Conservation (phyloP, 2,113 vertebrate genomes). For the Seriola aureovittata region DNA sequence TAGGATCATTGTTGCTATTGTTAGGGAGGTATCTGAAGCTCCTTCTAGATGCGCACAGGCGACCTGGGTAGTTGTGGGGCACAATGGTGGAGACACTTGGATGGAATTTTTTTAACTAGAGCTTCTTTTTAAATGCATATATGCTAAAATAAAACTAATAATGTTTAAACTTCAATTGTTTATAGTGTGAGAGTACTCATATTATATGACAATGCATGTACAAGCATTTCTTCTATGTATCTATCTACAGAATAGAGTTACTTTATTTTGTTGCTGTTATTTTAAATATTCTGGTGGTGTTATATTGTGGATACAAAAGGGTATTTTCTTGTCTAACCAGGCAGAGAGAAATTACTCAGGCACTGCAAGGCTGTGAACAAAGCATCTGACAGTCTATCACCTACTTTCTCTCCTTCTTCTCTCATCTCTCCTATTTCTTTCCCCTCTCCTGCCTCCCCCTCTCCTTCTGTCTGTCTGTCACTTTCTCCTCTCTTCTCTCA, state of each 20-base stretch:
- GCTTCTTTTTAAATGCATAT: neutral
- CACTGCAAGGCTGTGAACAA: slow-evolving; percentile 69
- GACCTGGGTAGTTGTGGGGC: neutral
- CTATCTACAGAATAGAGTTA: neutral
- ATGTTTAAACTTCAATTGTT: neutral
- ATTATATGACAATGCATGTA: neutral
- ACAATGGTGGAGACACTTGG: neutral
- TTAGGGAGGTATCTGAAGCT: slow-evolving; percentile 27
- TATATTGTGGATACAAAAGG: slow-evolving; percentile 10
- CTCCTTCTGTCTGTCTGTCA: slow-evolving; percentile 72
- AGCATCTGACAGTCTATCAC: slow-evolving; percentile 77
- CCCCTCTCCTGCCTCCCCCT: slow-evolving; percentile 51
- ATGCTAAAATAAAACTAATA: neutral
- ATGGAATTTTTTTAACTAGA: slow-evolving; percentile 3
- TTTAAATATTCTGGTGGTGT: neutral
- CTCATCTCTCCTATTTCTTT: slow-evolving; percentile 21
- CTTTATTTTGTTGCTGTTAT: neutral
- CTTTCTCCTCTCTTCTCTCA: slow-evolving; percentile 54
- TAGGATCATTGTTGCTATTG: slow-evolving; percentile 47
- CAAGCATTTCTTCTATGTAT: neutral
- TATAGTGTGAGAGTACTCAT: neutral
- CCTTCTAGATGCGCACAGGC: neutral
- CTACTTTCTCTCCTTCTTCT: slow-evolving; percentile 57
- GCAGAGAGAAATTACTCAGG: slow-evolving; percentile 31
- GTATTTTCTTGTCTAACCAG: slow-evolving; percentile 29